Percentiles rank a stretch among this genome's conserved stretches.
Conservation (phyloP, 92 coral and sea anemone species). For the Zoanthus solanderi region DNA sequence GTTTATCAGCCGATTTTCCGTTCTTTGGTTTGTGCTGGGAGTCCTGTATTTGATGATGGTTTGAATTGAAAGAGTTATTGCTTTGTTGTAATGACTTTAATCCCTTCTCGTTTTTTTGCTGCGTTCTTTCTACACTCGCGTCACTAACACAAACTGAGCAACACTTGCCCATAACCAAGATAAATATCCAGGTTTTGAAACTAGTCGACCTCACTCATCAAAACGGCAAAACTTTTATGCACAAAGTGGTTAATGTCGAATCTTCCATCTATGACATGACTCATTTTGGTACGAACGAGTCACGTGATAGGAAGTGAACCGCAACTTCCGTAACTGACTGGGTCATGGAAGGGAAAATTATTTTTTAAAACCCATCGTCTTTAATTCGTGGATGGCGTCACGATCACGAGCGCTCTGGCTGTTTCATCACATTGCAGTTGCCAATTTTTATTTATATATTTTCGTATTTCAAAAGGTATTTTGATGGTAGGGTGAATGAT, state of each 20-base stretch:
- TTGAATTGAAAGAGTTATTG: conserved; percentile 75
- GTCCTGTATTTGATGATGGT: conserved; percentile 77
- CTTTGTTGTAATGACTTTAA: conserved; percentile 67
- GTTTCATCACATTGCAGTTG: no score
- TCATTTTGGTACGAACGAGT: conserved; percentile 64
- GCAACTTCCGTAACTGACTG: conserved; percentile 17
- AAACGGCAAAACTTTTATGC: conserved; percentile 5
- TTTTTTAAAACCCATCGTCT: no score
- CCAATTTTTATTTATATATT: no score
- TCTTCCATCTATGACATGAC: conserved; percentile 67
- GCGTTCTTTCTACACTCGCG: conserved; percentile 73
- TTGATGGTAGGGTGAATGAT: no score
- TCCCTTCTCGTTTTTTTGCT: conserved; percentile 57
- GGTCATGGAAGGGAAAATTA: background rate
- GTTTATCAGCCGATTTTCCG: conserved; percentile 77
- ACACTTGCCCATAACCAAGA: conserved; percentile 94
- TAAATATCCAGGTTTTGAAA: conserved; percentile 45
- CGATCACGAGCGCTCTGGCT: no score
- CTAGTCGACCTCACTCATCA: conserved; percentile 13
- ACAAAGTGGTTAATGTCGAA: conserved; percentile 37
- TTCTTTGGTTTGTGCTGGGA: conserved; percentile 77
- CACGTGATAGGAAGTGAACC: conserved; percentile 91
- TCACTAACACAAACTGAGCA: conserved; percentile 87
- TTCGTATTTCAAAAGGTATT: no score
- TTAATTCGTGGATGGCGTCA: no score